phyloP scores from a whole-genome alignment of 2,113 vertebrate genomes.

The Catharus bicknelli region DNA sequence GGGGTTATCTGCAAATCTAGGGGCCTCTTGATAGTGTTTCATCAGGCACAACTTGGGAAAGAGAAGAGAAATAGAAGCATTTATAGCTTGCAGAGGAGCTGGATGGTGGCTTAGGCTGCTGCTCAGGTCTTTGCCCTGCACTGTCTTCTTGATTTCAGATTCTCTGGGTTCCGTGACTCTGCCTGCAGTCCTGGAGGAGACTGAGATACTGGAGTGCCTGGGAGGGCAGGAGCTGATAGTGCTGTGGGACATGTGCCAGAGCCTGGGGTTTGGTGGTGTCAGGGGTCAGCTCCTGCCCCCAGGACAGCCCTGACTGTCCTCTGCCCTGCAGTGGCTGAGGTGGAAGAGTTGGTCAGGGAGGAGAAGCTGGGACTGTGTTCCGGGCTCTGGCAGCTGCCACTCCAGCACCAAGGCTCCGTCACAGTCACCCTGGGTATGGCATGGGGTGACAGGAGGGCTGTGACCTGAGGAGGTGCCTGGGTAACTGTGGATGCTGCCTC shows the following conservation, averaged over 20 bases:
- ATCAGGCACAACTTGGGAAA: neutral
- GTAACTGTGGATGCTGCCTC: fast-evolving
- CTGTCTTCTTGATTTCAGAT: neutral
- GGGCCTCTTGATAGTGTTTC: neutral
- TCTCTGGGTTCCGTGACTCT: neutral
- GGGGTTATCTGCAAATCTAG: neutral
- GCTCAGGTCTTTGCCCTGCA: neutral
- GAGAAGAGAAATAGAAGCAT: neutral
- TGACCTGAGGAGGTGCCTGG: neutral
- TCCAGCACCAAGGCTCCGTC: neutral
- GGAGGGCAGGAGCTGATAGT: neutral
- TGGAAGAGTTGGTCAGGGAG: neutral
- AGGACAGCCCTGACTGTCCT: neutral
- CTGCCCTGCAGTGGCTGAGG: neutral
- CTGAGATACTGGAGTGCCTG: neutral
- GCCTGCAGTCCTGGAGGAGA: neutral
- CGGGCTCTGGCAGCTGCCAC: neutral
- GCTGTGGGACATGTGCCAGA: neutral
- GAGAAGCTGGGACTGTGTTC: neutral
- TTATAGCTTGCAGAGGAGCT: neutral
- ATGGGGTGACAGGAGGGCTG: neutral
- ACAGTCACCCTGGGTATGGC: neutral
- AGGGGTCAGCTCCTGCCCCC: neutral
- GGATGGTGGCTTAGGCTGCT: neutral
- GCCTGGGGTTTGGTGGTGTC: neutral